phyloP scores from a whole-genome alignment of 1,140 invertebrate genomes.

The Bombus impatiens region DNA sequence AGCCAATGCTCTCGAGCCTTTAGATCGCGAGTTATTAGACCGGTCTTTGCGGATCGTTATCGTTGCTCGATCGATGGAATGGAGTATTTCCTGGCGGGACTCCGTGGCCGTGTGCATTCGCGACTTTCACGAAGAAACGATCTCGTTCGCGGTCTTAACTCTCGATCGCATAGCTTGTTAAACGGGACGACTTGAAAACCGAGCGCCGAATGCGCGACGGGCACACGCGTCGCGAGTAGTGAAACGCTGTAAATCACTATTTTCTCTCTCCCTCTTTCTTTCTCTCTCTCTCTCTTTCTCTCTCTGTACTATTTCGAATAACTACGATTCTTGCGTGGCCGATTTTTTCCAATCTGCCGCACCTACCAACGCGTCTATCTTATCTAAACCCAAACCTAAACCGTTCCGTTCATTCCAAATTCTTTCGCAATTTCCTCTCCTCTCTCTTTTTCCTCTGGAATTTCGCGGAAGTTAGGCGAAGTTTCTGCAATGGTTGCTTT shows the following conservation, averaged over 20 bases:
- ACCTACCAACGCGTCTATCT: slow-evolving; percentile 5
- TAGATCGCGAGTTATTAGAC: slow-evolving; percentile 60
- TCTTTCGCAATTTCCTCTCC: not conserved
- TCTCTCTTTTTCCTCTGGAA: not conserved
- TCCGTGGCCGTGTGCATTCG: slow-evolving; percentile 30
- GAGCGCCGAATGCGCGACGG: slow-evolving; percentile 40
- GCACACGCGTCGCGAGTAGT: slow-evolving; percentile 7
- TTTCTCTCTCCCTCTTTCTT: not conserved
- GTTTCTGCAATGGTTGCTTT: not conserved
- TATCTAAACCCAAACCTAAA: slow-evolving; percentile 3
- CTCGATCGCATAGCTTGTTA: slow-evolving; percentile 65
- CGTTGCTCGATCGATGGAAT: slow-evolving; percentile 48
- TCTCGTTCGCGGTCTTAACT: slow-evolving; percentile 67
- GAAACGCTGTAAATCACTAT: slow-evolving; percentile 58
- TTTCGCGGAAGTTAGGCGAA: not conserved
- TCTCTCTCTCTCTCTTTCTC: too few relatives aligned
- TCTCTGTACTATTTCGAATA: slow-evolving; percentile 34
- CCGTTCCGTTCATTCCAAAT: not conserved
- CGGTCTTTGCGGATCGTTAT: slow-evolving; percentile 55
- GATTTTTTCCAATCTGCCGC: not conserved
- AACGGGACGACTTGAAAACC: slow-evolving; percentile 56
- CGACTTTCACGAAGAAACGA: slow-evolving; percentile 67
- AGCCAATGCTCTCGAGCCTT: slow-evolving; percentile 13
- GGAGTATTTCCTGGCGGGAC: slow-evolving; percentile 55
- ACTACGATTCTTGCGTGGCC: slow-evolving; percentile 28